Evolutionary conservation across 92 coral and sea anemone genomes (phyloP).

Genomic region (Diadumene lineata): DNA sequence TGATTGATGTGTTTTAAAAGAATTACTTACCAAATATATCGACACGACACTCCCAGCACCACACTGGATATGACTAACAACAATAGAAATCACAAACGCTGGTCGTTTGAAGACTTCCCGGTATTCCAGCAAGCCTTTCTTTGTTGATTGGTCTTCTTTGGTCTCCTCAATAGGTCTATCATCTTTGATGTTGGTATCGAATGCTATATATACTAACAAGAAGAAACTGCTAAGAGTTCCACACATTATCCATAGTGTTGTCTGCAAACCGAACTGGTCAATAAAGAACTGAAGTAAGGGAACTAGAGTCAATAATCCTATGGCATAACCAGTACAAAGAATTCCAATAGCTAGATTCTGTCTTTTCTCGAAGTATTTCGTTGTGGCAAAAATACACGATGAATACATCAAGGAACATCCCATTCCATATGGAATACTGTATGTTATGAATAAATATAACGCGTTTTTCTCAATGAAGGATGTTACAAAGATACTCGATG

Average conservation of each 20-base stretch:
- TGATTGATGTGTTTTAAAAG: background rate
- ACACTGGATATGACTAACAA: background rate
- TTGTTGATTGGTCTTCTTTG: background rate
- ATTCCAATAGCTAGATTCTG: constrained; percentile 7
- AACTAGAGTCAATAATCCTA: background rate
- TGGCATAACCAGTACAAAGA: background rate
- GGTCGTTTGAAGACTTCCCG: background rate
- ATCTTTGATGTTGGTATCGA: constrained; percentile 30
- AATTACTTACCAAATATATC: constrained; percentile 5
- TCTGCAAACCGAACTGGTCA: constrained; percentile 22
- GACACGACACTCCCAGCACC: background rate
- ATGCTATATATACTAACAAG: constrained; percentile 18
- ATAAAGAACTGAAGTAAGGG: background rate
- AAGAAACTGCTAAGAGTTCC: constrained; percentile 9
- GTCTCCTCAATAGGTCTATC: background rate
- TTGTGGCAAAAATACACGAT: background rate
- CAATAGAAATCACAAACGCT: background rate
- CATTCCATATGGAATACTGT: constrained; percentile 8
- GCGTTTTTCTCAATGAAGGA: background rate
- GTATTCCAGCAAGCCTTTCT: background rate
- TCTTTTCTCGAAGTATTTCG: background rate
- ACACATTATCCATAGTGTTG: constrained; percentile 34
- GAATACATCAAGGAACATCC: background rate
- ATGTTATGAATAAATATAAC: background rate
- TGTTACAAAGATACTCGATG: background rate